These are phyloP conservation scores for Condylostylus longicornis DNA, from an alignment of 1,140 invertebrate species.

Conservation along the genomic window DNA sequence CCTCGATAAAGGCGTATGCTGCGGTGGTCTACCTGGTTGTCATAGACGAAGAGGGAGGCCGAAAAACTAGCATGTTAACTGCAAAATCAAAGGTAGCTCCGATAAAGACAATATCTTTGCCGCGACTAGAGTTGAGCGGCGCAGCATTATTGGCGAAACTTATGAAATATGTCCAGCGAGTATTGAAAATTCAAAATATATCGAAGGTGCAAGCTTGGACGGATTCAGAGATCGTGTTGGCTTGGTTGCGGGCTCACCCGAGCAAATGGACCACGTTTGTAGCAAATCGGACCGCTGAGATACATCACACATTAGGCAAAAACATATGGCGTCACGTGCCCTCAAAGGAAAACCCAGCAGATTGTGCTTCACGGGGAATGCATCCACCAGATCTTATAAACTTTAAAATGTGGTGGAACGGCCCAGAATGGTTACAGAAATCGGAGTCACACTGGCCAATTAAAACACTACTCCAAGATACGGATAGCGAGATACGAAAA, in stretches of 20 bases:
- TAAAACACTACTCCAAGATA: no score
- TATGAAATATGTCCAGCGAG: no score
- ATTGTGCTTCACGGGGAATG: background rate
- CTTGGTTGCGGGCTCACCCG: slow-evolving; percentile 11
- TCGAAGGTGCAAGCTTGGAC: slow-evolving; percentile 6
- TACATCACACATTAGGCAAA: slow-evolving; percentile 16
- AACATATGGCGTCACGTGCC: slow-evolving; percentile 25
- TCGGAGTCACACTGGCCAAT: background rate
- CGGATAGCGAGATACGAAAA: no score
- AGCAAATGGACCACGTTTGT: slow-evolving; percentile 22
- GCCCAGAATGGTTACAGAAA: slow-evolving; percentile 9
- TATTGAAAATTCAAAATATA: no score
- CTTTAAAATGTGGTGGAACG: slow-evolving; percentile 19
- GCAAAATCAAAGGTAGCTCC: slow-evolving; percentile 19
- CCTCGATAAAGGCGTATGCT: no score
- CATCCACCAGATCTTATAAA: background rate
- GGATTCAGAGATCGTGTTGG: slow-evolving; percentile 26
- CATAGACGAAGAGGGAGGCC: no score
- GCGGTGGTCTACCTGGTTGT: no score
- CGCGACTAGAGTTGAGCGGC: slow-evolving; percentile 18
- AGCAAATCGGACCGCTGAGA: slow-evolving; percentile 26
- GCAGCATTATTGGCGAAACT: slow-evolving; percentile 12
- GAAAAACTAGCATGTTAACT: background rate
- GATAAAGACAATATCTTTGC: slow-evolving; percentile 14
- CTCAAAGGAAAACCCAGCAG: slow-evolving; percentile 23